Evolutionary conservation across 2,113 vertebrate genomes (phyloP), one percentile per base, ranked within the genome.

Genomic region (Hepsetus odoe): DNA sequence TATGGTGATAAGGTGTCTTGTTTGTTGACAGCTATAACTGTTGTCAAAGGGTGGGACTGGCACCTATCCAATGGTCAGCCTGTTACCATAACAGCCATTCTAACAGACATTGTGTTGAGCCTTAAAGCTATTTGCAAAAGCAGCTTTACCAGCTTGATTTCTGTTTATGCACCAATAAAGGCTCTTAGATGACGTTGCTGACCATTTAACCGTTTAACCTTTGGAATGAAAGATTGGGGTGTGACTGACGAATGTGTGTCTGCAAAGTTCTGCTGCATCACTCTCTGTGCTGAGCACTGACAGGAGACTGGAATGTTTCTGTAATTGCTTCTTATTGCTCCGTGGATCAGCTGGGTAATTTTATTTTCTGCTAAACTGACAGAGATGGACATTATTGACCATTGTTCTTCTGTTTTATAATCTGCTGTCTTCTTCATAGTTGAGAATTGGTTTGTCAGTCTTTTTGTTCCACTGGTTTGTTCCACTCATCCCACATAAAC

Each of bases 211-310:
- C 10, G 46, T 8, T 53, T 66, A 13, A 76, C 49, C 74, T 76
- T 76, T 76, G 64, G 22, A 67, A 56, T 42, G 49, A 55, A 10
- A 3, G 20, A 40, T 28, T 56, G 49, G 74, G n/a, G 74, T 44
- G 74, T 67, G 62, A 55, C 49, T 38, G 13, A 1, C 9, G 2
- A 40, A 28, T 66, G 46, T 51, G 72, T 64, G 8, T 20, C n/a
- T 8, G 12, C 6, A 13, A 22, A 26, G 28, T 33, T 13, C 30
- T 64, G 13, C n/a, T 75, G 20, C 20, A 13, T 24, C n/a, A 61
- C 9, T 18, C 16, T 8, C n/a, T 32, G 38, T 59, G 24, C 28
- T 61, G 16, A 59, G 32, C 3, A 9, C 4, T 32, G 1, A 73
- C 11, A 28, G 51, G n/a, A 35, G 30, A 20, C 26, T 33, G 30